phyloP scores from a whole-genome alignment of 30 jellyfish, hydroid and myxozoan species.

The Turritopsis rubra region DNA sequence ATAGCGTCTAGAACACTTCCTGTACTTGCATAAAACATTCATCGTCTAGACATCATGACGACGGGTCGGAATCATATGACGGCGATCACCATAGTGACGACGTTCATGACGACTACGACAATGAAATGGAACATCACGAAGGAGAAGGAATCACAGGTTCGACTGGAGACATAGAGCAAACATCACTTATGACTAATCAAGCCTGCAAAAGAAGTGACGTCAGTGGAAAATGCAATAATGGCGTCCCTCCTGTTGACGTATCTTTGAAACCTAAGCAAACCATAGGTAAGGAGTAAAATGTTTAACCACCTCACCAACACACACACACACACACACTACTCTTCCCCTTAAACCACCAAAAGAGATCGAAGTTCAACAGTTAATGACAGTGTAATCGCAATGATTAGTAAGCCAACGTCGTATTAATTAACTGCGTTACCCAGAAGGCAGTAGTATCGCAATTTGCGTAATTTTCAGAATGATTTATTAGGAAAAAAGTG shows the following conservation, averaged over 20 bases:
- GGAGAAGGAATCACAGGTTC: background rate
- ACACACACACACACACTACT: no score
- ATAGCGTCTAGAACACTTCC: background rate
- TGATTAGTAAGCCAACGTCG: no score
- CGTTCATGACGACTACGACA: slow-evolving; percentile 11
- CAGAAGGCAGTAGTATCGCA: no score
- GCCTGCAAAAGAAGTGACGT: background rate
- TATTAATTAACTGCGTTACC: no score
- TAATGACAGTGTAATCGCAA: no score
- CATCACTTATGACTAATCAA: background rate
- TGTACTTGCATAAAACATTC: background rate
- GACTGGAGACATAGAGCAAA: background rate
- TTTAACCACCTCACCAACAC: no score
- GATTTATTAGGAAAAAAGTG: no score
- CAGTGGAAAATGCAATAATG: background rate
- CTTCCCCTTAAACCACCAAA: no score
- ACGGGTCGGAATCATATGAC: slow-evolving; percentile 2
- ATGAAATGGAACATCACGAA: slow-evolving; percentile 13
- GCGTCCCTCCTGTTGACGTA: background rate
- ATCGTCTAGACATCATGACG: background rate
- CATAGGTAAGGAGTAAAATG: background rate
- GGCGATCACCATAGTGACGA: slow-evolving; percentile 14
- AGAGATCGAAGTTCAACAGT: no score
- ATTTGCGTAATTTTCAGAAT: no score
- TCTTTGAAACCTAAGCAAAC: background rate